Base-by-base conservation (phyloP, 2,797 vertebrate genomes). In the Steatocranus sp. region DNA sequence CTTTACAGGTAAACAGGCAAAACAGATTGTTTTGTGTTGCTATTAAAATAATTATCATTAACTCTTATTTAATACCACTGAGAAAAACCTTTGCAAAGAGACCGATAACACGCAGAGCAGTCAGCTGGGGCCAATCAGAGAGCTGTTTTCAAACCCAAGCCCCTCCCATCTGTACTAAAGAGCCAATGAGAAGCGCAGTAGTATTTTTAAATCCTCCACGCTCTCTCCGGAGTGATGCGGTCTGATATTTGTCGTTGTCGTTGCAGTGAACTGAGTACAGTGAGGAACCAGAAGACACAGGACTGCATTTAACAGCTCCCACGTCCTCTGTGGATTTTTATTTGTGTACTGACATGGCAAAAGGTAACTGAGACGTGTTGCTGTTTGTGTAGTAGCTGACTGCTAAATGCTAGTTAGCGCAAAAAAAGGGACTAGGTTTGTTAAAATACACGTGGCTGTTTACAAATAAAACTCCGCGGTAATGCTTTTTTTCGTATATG, bases 291-390 rank as follows among this genome's bases (percentile, higher is more conserved):
- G 17, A 56, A 34, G 41, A 50, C 4, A 11, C 38, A 48, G 20
- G 61, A 32, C 75, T 25, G 27, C 18, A 48, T 36, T 80, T 11
- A 56, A 17, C 3, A 41, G 3, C 41, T 75, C 58, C n/a, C 14
- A 11, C 46, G 7, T 66, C 50, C 15, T 81, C 4, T 61, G 58
- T 61, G 30, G 20, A 14, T 48, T 58, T 58, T 75, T 61, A 86
- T 78, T 23, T 20, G 14, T 17, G 8, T 75, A 17, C 75, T 81
- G 91, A 88, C n/a, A 96, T 96, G 95, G 94, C 94, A 80, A 96
- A 96, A 95, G 95, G 95, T 96, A 79, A 83, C 50, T 5, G 5
- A 66, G 15, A 79, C 2, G 4, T 27, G 5, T 61, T 36, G 8
- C 48, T 4, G 14, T 66, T 75, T 51, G 12, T 23, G 3, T 18